Evolutionary conservation across 2,888 invertebrate species (phyloP).

Genomic region (Drosophila multiciliata): DNA sequence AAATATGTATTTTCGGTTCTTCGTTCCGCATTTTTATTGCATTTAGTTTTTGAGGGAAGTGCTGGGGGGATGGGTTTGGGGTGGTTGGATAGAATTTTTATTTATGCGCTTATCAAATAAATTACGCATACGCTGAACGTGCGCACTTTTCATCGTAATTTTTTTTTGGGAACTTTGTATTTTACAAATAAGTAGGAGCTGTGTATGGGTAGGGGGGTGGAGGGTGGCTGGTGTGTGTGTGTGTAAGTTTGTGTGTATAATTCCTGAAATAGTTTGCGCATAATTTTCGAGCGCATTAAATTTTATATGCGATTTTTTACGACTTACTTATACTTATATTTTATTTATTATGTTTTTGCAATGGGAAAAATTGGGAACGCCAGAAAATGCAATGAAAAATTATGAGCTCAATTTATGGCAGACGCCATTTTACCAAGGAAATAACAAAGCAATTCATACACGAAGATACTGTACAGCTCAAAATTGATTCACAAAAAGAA

Average conservation of each 20-base stretch:
- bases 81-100: conserved; percentile 56
- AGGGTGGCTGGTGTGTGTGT: neutral
- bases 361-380: conserved; percentile 44
- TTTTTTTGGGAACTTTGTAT: conserved; percentile 29
- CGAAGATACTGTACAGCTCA: conserved; percentile 16
- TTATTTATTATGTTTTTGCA: conserved; percentile 74
- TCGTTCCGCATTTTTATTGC: conserved; percentile 68
- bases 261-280: conserved; percentile 75
- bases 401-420: conserved; percentile 71
- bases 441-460: conserved; percentile 66
- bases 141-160: conserved; percentile 32
- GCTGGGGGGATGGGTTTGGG: neutral
- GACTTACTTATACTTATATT: conserved; percentile 75
- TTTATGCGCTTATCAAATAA: conserved; percentile 78
- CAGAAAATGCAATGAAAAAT: conserved; percentile 69
- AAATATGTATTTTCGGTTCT: conserved; percentile 64
- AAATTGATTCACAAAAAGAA: conserved; percentile 13
- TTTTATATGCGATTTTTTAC: conserved; percentile 74
- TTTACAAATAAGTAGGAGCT: conserved; percentile 8
- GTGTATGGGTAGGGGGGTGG: neutral
- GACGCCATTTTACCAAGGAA: conserved; percentile 62
- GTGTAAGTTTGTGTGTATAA: conserved; percentile 15
- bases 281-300: conserved; percentile 78
- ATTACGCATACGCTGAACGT: conserved; percentile 71
- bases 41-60: conserved; percentile 48